A percentile compares a stretch with the other conserved stretches of the same genome.
Evolutionary conservation across 1,140 invertebrate species (phyloP).

Genomic region (Rhizoglyphus robini): DNA sequence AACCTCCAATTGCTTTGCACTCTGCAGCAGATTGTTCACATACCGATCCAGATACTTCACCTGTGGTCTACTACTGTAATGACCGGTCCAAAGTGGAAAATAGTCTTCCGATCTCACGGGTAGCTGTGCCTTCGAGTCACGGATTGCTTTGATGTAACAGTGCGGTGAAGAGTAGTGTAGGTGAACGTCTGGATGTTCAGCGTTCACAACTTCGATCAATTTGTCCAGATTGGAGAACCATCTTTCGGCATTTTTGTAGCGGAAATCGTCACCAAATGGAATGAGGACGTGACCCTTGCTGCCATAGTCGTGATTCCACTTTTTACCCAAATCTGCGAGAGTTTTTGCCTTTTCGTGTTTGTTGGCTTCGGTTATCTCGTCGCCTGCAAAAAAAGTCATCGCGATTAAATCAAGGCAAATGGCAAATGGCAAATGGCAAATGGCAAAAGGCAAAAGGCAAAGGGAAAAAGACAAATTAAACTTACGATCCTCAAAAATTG

Average conservation of each 20-base stretch:
- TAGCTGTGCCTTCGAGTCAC: conserved; percentile 46
- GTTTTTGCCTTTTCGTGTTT: neutral
- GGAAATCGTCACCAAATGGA: conserved; percentile 18
- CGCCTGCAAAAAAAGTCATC: neutral
- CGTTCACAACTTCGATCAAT: conserved; percentile 51
- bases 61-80: conserved; percentile 48
- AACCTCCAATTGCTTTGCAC: conserved; percentile 43
- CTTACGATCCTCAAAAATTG: neutral
- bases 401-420: too few species aligned
- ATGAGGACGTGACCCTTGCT: conserved; percentile 18
- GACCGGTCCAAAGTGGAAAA: conserved; percentile 57
- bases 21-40: conserved; percentile 63
- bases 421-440: too few species aligned
- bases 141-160: conserved; percentile 51
- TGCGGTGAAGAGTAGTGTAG: conserved; percentile 59
- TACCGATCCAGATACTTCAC: conserved; percentile 37
- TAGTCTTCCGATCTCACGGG: conserved; percentile 54
- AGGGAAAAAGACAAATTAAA: neutral
- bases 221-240: conserved; percentile 78
- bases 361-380: conserved; percentile 16
- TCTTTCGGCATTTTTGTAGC: conserved; percentile 42
- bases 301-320: conserved; percentile 7
- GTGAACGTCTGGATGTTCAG: conserved; percentile 37
- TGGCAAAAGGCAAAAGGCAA: too few species aligned
- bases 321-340: neutral